Conservation (phyloP, 2,888 invertebrate genomes). For the Cremastinae sp. region DNA sequence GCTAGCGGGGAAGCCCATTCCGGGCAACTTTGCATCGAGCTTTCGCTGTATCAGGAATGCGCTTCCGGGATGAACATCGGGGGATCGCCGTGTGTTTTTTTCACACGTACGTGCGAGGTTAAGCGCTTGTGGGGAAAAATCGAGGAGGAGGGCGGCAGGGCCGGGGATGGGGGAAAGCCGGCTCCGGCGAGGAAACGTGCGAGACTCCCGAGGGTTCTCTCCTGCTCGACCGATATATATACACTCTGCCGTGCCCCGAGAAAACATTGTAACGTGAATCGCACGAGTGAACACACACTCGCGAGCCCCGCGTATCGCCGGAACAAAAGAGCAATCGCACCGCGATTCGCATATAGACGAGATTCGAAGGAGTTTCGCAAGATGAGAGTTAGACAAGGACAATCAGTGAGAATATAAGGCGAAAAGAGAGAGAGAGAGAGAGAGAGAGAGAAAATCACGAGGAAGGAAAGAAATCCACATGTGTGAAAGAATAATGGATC, state of each 20-base stretch:
- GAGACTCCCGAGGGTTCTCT: constrained; percentile 34
- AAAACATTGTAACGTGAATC: constrained; percentile 63
- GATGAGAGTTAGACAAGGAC: constrained; percentile 7
- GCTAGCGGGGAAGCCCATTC: constrained; percentile 1
- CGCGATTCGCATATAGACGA: constrained; percentile 71
- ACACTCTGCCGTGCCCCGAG: no score
- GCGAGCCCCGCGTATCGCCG: constrained; percentile 39
- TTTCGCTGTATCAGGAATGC: no score
- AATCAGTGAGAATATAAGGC: not conserved
- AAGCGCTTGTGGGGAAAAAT: constrained; percentile 10
- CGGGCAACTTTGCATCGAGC: no score
- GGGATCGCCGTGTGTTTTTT: not conserved
- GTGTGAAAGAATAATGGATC: constrained; percentile 1
- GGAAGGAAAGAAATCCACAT: not conserved
- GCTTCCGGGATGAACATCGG: no score
- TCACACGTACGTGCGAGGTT: not conserved
- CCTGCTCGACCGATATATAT: constrained; percentile 16
- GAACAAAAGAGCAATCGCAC: constrained; percentile 67
- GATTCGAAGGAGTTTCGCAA: constrained; percentile 65
- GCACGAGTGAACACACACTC: not conserved
- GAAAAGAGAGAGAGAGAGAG: not conserved
- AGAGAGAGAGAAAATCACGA: constrained; percentile 54
- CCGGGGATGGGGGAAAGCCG: constrained; percentile 9
- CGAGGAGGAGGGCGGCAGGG: constrained; percentile 10
- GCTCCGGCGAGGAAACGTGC: constrained; percentile 18